phyloP scores from a whole-genome alignment of 2,797 vertebrate species.

The Pangasius djambal region DNA sequence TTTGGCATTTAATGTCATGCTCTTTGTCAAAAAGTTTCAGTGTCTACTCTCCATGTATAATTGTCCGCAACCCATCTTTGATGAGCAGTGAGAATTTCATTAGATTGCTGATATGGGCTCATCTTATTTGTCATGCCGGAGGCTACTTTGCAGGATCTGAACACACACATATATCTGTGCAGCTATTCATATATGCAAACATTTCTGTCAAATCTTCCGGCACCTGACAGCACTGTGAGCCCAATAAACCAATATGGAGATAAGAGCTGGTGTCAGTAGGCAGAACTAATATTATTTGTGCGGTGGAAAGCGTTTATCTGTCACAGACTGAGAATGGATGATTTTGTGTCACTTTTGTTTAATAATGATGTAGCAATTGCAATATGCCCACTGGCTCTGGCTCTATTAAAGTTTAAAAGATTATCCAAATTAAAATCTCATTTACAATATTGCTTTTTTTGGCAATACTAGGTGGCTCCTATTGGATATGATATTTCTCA shows the following conservation, averaged over 20 bases:
- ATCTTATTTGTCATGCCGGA: slow-evolving; percentile 62
- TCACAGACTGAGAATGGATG: slow-evolving; percentile 81
- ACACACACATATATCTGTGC: slow-evolving; percentile 34
- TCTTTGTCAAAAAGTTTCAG: slow-evolving; percentile 11
- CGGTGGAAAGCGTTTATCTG: slow-evolving; percentile 82
- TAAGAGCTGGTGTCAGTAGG: slow-evolving; percentile 81
- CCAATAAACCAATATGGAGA: slow-evolving; percentile 82
- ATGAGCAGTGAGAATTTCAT: slow-evolving; percentile 80
- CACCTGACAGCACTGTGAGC: slow-evolving; percentile 80
- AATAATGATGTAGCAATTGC: slow-evolving; percentile 85
- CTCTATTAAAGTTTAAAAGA: slow-evolving; percentile 85
- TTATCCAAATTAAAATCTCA: slow-evolving; percentile 86
- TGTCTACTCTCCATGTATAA: slow-evolving; percentile 65
- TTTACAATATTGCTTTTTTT: slow-evolving; percentile 85
- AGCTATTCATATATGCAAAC: slow-evolving; percentile 83
- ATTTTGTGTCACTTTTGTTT: slow-evolving; percentile 85
- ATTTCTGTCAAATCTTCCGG: slow-evolving; percentile 80
- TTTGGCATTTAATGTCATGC: neutral
- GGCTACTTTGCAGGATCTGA: slow-evolving; percentile 53
- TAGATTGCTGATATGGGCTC: slow-evolving; percentile 75
- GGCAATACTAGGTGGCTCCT: slow-evolving; percentile 76
- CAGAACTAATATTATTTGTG: slow-evolving; percentile 87
- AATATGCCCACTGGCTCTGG: slow-evolving; percentile 81
- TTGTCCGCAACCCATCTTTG: slow-evolving; percentile 76
- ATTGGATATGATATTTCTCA: slow-evolving; percentile 70